phyloP scores from a whole-genome alignment of 2,888 invertebrate genomes.

The Synergus laeviventris region DNA sequence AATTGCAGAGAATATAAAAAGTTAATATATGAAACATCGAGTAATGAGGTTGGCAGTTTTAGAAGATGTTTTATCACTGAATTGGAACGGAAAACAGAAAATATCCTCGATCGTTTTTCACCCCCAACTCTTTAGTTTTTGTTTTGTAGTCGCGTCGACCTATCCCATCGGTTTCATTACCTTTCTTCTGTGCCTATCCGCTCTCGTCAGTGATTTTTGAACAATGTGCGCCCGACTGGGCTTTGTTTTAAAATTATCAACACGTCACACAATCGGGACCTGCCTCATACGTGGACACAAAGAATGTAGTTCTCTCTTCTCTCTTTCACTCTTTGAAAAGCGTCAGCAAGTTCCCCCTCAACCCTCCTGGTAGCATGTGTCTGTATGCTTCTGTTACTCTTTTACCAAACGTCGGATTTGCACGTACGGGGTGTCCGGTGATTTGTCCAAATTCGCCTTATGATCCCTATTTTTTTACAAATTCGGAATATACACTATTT shows the following conservation, averaged over 20 bases:
- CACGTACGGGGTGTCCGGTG: conserved; percentile 13
- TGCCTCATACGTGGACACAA: conserved; percentile 63
- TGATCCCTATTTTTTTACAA: background rate
- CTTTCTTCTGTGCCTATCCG: conserved; percentile 29
- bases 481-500: no score
- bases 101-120: conserved; percentile 11
- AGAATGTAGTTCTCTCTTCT: conserved; percentile 59
- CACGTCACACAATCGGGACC: conserved; percentile 72
- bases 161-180: conserved; percentile 32
- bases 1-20: no score
- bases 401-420: conserved; percentile 41
- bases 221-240: conserved; percentile 34
- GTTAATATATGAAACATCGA: background rate
- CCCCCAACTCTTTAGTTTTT: conserved; percentile 14
- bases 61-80: conserved; percentile 22
- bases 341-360: background rate
- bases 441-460: background rate
- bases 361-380: conserved; percentile 24
- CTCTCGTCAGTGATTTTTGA: conserved; percentile 39
- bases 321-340: conserved; percentile 28
- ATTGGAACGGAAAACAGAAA: conserved; percentile 20
- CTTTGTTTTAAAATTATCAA: conserved; percentile 70
- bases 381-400: conserved; percentile 44
- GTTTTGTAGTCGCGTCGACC: conserved; percentile 29
- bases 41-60: background rate